Evolutionary conservation across 2,888 invertebrate genomes (phyloP).

Genomic region (Thecocarcelia acutangulata): DNA sequence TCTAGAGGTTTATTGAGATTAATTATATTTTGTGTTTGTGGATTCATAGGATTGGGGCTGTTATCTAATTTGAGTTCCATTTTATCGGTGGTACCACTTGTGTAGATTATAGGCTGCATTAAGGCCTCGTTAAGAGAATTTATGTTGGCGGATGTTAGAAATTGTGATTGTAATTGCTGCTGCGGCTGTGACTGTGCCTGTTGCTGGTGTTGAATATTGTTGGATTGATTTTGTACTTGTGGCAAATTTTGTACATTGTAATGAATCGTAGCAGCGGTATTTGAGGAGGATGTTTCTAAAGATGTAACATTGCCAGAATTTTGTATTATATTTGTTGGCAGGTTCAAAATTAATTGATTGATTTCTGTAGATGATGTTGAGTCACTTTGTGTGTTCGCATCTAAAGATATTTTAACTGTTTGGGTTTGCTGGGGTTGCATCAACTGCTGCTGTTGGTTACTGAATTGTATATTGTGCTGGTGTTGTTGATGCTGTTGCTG

Average conservation of each 20-base stretch:
- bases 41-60: slow-evolving; percentile 53
- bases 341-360: slow-evolving; percentile 61
- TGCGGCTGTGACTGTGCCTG: slow-evolving; percentile 46
- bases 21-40: slow-evolving; percentile 74
- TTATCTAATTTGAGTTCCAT: slow-evolving; percentile 71
- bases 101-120: slow-evolving; percentile 72
- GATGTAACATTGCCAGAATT: slow-evolving; percentile 39
- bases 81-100: slow-evolving; percentile 71
- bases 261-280: slow-evolving; percentile 55
- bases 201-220: slow-evolving; percentile 27
- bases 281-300: slow-evolving; percentile 15
- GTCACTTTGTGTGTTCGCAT: slow-evolving; percentile 66
- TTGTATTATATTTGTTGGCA: slow-evolving; percentile 56
- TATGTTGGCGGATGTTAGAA: slow-evolving; percentile 56
- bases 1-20: slow-evolving; percentile 69
- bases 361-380: slow-evolving; percentile 41
- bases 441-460: slow-evolving; percentile 54
- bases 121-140: slow-evolving; percentile 68
- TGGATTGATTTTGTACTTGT: slow-evolving; percentile 72
- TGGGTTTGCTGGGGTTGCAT: slow-evolving; percentile 53
- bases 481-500: slow-evolving; percentile 59
- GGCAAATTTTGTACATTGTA: slow-evolving; percentile 72
- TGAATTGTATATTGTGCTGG: slow-evolving; percentile 54
- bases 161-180: slow-evolving; percentile 62
- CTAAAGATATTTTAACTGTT: slow-evolving; percentile 70